Evolutionary conservation across 2,888 invertebrate species (phyloP), one percentile per base, ranked within the genome.

Genomic region (Dasysyrphus tricinctus): DNA sequence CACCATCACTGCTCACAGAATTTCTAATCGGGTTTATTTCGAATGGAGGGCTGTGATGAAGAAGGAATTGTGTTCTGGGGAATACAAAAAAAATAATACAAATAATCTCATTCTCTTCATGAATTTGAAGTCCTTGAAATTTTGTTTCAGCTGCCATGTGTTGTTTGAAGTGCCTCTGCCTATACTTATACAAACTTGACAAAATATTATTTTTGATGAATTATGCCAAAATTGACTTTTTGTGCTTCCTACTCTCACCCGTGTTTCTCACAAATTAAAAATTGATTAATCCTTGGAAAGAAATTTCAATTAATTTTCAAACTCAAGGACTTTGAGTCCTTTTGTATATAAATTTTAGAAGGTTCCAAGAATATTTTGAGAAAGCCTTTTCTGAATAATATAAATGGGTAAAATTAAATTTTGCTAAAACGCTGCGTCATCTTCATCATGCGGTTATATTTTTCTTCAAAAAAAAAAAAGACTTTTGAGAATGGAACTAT

Each of bases 11-110:
- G 34, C 14, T 32, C 49, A 47, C n/a, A 61, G 14, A 24, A 59
- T 8, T 61, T 61, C 42, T 61, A 61, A 61, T 61, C 42, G 61
- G 61, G 8, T 42, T 61, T 61, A 42, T 29, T 14, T n/a, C 42
- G 0, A 42, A 42, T 24, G 8, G 39, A 61, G 14, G 42, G n/a
- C 24, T 34, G 16, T 19, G 39, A 61, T 24, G 39, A 42, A 42
- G 61, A 59, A 24, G 24, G 42, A 61, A 42, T n/a, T 61, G 42
- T 61, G 24, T 24, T 61, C n/a, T 42, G 14, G 16, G n/a, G 12
- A 54, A 32, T 54, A 29, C 14, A 7, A 7, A 6, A 12, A 54
- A 32, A 56, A 34, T 16, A 0, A 11, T 57, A 9, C 8, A 57
- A 57, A 16, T 32, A 37, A 11, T 57, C 1, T 37, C 12, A 6